A percentile compares a stretch with the other conserved stretches of the same genome.
Evolutionary conservation across 2,797 vertebrate genomes (phyloP).

Genomic region (Diglossa cyanea): DNA sequence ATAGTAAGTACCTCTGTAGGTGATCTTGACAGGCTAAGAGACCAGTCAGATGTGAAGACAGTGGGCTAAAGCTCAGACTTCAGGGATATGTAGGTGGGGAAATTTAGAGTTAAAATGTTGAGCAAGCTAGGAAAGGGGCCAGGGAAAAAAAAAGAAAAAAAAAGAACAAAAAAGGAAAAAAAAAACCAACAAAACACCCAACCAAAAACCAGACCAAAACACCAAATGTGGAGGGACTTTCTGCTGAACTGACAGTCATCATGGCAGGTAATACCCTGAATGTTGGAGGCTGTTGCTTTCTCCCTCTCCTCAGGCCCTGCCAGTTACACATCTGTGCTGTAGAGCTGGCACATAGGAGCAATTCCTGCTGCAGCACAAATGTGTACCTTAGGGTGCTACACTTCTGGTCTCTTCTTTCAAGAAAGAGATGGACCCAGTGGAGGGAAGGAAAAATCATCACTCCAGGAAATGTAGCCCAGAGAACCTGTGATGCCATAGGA

Average conservation of each 20-base stretch:
- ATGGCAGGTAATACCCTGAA: background rate
- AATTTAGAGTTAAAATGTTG: background rate
- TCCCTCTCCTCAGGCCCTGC: background rate
- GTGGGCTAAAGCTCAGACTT: background rate
- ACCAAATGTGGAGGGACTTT: background rate
- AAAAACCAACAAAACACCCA: background rate
- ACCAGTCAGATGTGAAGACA: background rate
- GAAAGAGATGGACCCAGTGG: background rate
- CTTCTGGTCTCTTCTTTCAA: background rate
- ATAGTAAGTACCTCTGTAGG: background rate
- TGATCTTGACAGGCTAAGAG: background rate
- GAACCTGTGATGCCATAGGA: background rate
- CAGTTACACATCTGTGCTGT: background rate
- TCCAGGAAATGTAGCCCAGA: background rate
- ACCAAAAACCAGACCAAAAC: accelerated
- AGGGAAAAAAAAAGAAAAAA: accelerated
- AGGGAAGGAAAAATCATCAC: background rate
- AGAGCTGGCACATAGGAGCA: background rate
- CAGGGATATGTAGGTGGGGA: background rate
- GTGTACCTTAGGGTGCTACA: background rate
- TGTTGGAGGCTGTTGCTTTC: background rate
- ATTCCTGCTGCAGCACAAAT: background rate
- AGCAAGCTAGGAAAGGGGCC: background rate
- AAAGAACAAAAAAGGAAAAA: no score
- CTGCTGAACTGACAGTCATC: background rate